Evolutionary conservation across 2,113 vertebrate species (phyloP), one percentile per base, ranked within the genome.

Genomic region (Osmerus eperlanus): DNA sequence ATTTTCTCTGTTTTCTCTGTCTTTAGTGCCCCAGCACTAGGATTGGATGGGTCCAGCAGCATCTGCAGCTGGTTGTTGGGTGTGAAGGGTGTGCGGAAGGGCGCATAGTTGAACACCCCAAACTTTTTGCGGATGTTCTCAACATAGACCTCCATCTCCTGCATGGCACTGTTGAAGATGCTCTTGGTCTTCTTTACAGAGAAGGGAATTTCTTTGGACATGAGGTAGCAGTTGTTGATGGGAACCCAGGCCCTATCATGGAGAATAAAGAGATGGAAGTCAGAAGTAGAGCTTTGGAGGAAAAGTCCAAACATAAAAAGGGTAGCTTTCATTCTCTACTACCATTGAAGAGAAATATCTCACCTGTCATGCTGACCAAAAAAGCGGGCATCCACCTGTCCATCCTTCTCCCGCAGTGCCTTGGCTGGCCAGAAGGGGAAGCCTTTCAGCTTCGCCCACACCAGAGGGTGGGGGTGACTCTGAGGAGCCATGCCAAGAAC

Each of bases 111-210:
- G 90, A 99, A 99, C 70, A 98, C 94, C 15, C 94, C 95, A 65
- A 97, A 98, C 86, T 95, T 97, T 87, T 96, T 94, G 81, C 96
- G 94, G 71, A 99, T 96, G 83, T 99, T 99, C 83, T 99, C 97
- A 78, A 98, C 97, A 2, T 98, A 99, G 70, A 99, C 95, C 75
- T 99, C 97, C 97, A 99, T 99, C 86, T 99, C 97, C 79, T 98
- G 96, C 97, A 99, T 99, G 90, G 97, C 97, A 78, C 96, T 99
- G 90, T 99, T 99, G 88, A 99, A 99, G 91, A 99, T 99, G 92
- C 97, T 98, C 89, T 98, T 98, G 59, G 97, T 98, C 92, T 99
- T 99, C 92, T 99, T 99, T 85, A 99, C 97, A 86, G 97, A 99
- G 92, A 99, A 98, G 70, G 97, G 97, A 85, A 98, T 99, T 91